Evolutionary conservation across 2,113 vertebrate species (phyloP), one percentile per base, ranked within the genome.

Genomic region (Vulpes lagopus): DNA sequence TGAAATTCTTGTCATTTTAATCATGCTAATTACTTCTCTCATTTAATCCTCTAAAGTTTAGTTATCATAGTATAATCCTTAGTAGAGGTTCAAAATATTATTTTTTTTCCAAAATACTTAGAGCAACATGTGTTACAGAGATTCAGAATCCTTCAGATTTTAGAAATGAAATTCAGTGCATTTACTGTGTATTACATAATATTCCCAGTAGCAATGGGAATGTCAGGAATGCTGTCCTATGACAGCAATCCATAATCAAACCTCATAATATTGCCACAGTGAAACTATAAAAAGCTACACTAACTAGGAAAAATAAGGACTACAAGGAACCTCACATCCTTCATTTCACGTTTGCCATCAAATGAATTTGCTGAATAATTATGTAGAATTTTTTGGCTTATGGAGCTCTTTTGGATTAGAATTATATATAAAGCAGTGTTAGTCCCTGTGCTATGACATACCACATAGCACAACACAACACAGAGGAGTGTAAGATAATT

Each of bases 1-100:
- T 92, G 49, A 89, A 88, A 96, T 90, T 53, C 2, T 79, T 80
- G 11, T 88, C 43, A 30, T 78, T 95, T 78, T 81, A 95, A 53
- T 74, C 38, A 55, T 9, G 32, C 2, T 64, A 4, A 22, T 27
- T 74, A 38, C 94, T 87, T 76, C 11, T 74, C 7, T 96, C 16
- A 84, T 27, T 89, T 91, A 84, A 38, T 49, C 1, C 35, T 43
- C 38, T 53, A 35, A 89, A 80, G 8, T 57, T 88, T 81, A 59
- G 30, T 69, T 67, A 79, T 62, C 2, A 57, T 14, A 69, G 4
- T 64, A 38, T 59, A 4, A 35, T 43, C 73, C 25, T 83, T 79
- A 11, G 1, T 8, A 60, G 23, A 84, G 11, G 3, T 57, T 5
- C 25, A 27, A 91, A 96, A 57, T 59, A 4, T 19, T 9, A 69